phyloP scores from a whole-genome alignment of 1,140 invertebrate species.

The Rhynchophorus ferrugineus region DNA sequence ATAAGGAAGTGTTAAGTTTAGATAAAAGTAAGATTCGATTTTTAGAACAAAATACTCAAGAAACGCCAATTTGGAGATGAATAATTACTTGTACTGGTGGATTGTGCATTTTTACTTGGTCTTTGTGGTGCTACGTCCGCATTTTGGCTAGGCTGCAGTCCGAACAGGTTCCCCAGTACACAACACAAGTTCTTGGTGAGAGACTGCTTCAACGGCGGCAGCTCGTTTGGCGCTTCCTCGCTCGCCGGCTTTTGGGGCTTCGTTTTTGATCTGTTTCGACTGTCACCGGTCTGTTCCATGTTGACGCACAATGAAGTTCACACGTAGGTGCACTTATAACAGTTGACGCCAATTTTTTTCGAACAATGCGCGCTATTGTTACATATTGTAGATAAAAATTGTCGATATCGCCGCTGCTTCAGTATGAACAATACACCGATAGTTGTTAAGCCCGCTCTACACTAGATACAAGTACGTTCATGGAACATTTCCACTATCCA shows the following conservation, averaged over 20 bases:
- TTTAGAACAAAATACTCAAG: too few species aligned
- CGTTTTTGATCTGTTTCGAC: background rate
- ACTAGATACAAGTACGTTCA: too few species aligned
- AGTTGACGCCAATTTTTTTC: background rate
- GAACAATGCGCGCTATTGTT: constrained; percentile 3
- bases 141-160: constrained; percentile 7
- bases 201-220: constrained; percentile 4
- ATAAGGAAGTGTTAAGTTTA: background rate
- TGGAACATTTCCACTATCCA: too few species aligned
- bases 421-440: too few species aligned
- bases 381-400: background rate
- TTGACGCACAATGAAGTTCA: background rate
- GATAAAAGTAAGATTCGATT: too few species aligned
- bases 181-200: constrained; percentile 13
- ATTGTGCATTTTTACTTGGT: background rate
- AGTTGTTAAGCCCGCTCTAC: too few species aligned
- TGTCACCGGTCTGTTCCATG: background rate
- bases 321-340: too few species aligned
- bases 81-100: background rate
- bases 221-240: constrained; percentile 8
- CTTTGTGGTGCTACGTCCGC: constrained; percentile 8
- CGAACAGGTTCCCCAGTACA: constrained; percentile 12
- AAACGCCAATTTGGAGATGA: too few species aligned
- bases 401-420: background rate
- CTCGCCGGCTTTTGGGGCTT: background rate